These are phyloP conservation scores for Bos javanicus DNA, from an alignment of 2,113 vertebrate species.

Conservation along the genomic window DNA sequence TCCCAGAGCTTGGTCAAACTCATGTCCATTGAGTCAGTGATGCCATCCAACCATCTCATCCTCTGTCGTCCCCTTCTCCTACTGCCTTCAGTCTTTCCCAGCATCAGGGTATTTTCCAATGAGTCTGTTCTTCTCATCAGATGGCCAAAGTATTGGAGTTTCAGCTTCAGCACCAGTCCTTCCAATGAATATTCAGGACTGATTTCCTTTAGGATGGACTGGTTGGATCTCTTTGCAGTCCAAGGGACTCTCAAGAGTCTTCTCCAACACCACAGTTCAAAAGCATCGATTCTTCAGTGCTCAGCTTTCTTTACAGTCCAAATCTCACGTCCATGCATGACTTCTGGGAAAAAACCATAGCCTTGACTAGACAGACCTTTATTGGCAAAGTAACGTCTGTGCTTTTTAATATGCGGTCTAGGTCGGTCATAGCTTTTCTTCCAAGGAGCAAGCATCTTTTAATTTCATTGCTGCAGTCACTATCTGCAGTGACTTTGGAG, in stretches of 20 bases:
- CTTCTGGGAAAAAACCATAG: not conserved
- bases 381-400: not conserved
- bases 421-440: not conserved
- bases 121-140: not conserved
- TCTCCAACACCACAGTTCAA: not conserved
- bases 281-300: rapidly evolving
- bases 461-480: not conserved
- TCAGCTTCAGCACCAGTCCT: not conserved
- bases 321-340: not conserved
- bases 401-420: not conserved
- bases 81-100: not conserved
- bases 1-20: not conserved
- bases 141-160: not conserved
- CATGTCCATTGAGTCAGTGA: not conserved
- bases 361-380: not conserved
- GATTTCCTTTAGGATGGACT: not conserved
- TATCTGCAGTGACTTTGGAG: not conserved
- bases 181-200: not conserved
- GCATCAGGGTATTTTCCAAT: not conserved
- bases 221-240: not conserved
- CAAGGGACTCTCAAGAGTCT: not conserved
- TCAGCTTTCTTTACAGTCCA: not conserved
- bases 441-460: not conserved
- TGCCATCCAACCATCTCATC: not conserved
- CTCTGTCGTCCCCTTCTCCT: not conserved